A percentile compares a stretch with the other conserved stretches of the same genome.
Evolutionary conservation across 2,113 vertebrate species (phyloP).

Genomic region (Nesogale talazaci): DNA sequence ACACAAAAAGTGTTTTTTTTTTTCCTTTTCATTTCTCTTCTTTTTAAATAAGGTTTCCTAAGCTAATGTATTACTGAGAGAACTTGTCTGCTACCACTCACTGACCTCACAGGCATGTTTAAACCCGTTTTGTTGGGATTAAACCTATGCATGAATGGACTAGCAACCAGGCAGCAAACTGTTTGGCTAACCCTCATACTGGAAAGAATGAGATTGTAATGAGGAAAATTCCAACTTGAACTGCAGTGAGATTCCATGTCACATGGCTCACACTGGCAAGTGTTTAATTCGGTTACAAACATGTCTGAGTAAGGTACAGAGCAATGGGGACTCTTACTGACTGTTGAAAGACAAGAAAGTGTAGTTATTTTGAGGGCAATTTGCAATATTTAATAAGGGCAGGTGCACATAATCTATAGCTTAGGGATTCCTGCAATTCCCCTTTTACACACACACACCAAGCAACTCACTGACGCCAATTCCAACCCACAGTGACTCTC

Average conservation of each 20-base stretch:
- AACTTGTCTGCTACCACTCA: no score
- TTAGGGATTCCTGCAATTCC: not conserved
- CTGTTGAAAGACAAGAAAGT: not conserved
- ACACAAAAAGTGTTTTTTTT: no score
- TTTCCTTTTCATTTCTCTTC: no score
- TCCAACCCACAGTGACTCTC: not conserved
- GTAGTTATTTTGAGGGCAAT: not conserved
- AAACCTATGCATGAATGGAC: no score
- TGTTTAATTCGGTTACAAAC: not conserved
- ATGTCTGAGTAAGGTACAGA: not conserved
- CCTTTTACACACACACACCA: not conserved
- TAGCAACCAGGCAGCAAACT: no score
- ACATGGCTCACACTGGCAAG: not conserved
- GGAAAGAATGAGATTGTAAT: not conserved
- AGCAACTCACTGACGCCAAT: not conserved
- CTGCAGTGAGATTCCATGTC: constrained; percentile 21
- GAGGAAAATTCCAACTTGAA: not conserved
- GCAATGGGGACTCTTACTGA: constrained; percentile 27
- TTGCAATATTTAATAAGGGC: constrained; percentile 9
- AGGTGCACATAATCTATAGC: not conserved
- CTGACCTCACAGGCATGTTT: no score
- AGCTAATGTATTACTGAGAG: no score
- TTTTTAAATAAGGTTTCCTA: no score
- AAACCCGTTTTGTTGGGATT: no score
- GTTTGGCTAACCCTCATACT: not conserved